Conservation (phyloP, 1,140 invertebrate genomes). For the Apis florea region DNA sequence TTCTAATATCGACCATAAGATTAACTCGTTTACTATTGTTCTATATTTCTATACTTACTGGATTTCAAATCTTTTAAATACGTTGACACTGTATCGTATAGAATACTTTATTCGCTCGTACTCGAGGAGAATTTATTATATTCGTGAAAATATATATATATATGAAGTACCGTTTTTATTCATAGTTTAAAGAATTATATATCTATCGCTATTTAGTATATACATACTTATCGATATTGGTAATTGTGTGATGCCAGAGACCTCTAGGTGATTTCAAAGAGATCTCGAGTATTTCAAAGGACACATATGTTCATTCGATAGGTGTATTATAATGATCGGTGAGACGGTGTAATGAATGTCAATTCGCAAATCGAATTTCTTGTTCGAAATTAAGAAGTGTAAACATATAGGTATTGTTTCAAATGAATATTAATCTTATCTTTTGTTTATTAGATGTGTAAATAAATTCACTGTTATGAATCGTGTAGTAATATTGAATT, state of each 20-base stretch:
- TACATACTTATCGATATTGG: not conserved
- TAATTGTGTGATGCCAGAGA: no score
- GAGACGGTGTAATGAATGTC: conserved; percentile 29
- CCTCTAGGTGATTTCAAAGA: not conserved
- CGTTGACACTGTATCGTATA: not conserved
- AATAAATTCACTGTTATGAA: no score
- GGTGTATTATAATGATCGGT: not conserved
- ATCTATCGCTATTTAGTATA: not conserved
- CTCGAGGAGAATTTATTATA: not conserved
- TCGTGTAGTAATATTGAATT: no score
- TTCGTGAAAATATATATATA: not conserved
- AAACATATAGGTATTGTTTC: not conserved
- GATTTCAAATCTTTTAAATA: not conserved
- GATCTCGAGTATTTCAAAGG: not conserved
- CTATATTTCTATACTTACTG: not conserved
- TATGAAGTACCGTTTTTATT: conserved; percentile 1
- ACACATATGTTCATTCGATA: not conserved
- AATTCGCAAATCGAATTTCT: conserved; percentile 45
- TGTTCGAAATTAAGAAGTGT: conserved; percentile 5
- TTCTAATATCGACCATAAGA: conserved; percentile 2
- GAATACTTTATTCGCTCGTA: conserved; percentile 15
- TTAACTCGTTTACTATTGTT: conserved; percentile 10
- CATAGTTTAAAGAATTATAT: not conserved
- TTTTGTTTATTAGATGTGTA: no score
- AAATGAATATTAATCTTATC: no score